Base-by-base conservation (phyloP, 2,113 vertebrate genomes). In the Hyperopisus bebe region DNA sequence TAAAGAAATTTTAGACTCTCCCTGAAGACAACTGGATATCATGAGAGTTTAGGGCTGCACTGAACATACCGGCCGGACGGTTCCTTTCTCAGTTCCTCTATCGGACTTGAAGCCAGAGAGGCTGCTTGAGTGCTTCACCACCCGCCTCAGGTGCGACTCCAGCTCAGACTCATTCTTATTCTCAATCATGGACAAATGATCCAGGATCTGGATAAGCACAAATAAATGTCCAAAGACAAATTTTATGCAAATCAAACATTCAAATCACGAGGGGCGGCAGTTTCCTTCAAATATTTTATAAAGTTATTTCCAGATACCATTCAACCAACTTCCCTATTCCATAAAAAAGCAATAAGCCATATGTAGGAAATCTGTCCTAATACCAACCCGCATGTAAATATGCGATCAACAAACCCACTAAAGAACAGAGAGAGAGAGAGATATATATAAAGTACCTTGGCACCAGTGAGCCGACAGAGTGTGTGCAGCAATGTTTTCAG, bases 161-260 rank as follows among this genome's bases (percentile, higher is more conserved):
- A 99, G 93, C 92, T 99, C 98, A 0, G 98, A 99, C 91, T 99
- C 98, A 1, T 98, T 98, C 90, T 97, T 98, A 89, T 99, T 99
- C 91, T 99, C 98, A 27, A 99, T 99, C 98, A 99, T 98, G 0
- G 98, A 98, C 50, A 99, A 92, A 90, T 99, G 98, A 93, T 99
- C 98, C 88, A 99, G 95, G 90, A 99, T 99, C 98, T 99, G 93
- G 86, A 21, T 0, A 51, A 88, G 50, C 39, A 27, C 27, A 77
- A 44, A 90, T 17, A 5, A 86, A 51, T 10, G 35, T 3, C 2
- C 24, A 70, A 86, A 86, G 24, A 44, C 11, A 27, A 31, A 86
- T 70, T 8, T 24, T 51, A 46, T 50, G 46, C 9, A 27, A 21
- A 47, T 85, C 21, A 58, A 87, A 19, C 31, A 80, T 19, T 66